Percentiles rank a stretch among this genome's conserved stretches.
Evolutionary conservation across 2,888 invertebrate genomes (phyloP).

Genomic region (Acronicta psi): DNA sequence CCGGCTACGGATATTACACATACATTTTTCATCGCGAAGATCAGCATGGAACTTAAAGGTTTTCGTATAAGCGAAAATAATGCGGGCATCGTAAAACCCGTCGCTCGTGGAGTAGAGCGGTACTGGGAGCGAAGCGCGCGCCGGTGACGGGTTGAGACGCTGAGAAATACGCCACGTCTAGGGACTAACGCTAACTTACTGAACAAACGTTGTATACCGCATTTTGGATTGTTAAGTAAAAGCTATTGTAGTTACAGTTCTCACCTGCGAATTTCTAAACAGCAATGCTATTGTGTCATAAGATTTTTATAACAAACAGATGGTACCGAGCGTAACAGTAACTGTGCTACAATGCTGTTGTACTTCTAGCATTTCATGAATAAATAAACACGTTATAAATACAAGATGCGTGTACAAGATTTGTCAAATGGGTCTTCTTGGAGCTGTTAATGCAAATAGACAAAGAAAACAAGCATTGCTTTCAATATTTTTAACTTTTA

Average conservation of each 20-base stretch:
- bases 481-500: too few relatives aligned
- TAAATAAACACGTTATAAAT: too few relatives aligned
- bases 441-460: too few relatives aligned
- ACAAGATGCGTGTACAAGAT: too few relatives aligned
- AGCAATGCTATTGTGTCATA: not conserved
- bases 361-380: too few relatives aligned
- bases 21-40: constrained; percentile 55
- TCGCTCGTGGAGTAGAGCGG: not conserved
- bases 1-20: constrained; percentile 43
- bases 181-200: constrained; percentile 41
- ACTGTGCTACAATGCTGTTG: too few relatives aligned
- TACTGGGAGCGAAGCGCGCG: constrained; percentile 1
- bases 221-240: constrained; percentile 35
- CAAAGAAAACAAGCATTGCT: too few relatives aligned
- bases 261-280: constrained; percentile 1
- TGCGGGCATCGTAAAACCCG: constrained; percentile 46
- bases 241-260: constrained; percentile 18
- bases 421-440: too few relatives aligned
- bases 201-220: constrained; percentile 9
- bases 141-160: constrained; percentile 22
- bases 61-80: constrained; percentile 52
- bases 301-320: constrained; percentile 1
- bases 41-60: constrained; percentile 48
- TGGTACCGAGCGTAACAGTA: not conserved
- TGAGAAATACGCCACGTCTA: constrained; percentile 44